A percentile compares a stretch with the other conserved stretches of the same genome.
These are phyloP conservation scores for Euura lappo DNA, from an alignment of 1,140 invertebrate genomes.

Conservation along the genomic window DNA sequence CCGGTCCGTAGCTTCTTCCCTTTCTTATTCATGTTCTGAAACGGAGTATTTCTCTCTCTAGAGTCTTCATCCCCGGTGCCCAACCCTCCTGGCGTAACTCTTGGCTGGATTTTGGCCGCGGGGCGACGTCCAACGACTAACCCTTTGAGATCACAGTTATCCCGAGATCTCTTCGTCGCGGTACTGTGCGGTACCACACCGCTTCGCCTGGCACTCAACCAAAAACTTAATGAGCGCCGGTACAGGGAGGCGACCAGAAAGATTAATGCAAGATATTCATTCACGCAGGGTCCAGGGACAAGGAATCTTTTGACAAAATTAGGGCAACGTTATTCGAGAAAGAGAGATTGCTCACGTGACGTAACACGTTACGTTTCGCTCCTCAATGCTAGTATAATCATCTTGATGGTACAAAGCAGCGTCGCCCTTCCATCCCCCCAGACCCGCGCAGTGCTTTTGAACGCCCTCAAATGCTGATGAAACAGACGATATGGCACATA, in stretches of 20 bases:
- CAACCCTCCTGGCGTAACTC: slow-evolving; percentile 35
- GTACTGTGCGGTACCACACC: background rate
- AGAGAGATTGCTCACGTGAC: background rate
- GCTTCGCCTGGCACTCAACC: slow-evolving; percentile 44
- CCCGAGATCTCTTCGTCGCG: slow-evolving; percentile 37
- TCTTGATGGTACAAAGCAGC: slow-evolving; percentile 2
- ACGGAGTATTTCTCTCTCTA: background rate
- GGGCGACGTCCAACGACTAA: slow-evolving; percentile 43
- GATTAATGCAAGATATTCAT: slow-evolving; percentile 23
- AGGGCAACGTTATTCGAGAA: too few relatives aligned
- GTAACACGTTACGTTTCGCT: background rate
- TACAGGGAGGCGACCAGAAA: slow-evolving; percentile 13
- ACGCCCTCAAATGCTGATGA: slow-evolving; percentile 2
- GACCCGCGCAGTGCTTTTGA: background rate
- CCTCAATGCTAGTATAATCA: background rate
- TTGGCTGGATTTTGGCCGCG: slow-evolving; percentile 29
- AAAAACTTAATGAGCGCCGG: slow-evolving; percentile 49
- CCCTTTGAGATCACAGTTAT: slow-evolving; percentile 48
- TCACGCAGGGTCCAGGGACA: background rate
- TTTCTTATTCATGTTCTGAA: slow-evolving; percentile 21
- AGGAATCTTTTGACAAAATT: background rate
- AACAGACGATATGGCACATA: background rate
- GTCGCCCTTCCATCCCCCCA: too few relatives aligned
- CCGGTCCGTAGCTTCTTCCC: slow-evolving; percentile 3
- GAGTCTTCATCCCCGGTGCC: slow-evolving; percentile 1